Conservation (phyloP, 1,140 invertebrate species). For the Lasioglossum albipes region DNA sequence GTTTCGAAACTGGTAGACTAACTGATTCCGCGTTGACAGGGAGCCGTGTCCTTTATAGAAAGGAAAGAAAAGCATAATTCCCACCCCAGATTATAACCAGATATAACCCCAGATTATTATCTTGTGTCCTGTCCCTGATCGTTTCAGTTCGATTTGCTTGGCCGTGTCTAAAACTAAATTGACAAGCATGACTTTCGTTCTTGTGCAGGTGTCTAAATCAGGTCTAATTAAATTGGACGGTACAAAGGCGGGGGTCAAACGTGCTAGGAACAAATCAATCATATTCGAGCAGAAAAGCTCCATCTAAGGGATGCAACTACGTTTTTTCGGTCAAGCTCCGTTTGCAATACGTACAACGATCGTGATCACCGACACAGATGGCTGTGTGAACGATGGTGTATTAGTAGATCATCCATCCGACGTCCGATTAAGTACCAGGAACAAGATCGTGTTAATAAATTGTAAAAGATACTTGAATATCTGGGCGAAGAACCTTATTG, state of each 20-base stretch:
- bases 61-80: conserved; percentile 17
- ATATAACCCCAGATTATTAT: background rate
- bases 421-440: conserved; percentile 62
- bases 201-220: background rate
- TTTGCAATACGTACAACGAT: conserved; percentile 76
- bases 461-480: background rate
- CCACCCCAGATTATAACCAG: no score
- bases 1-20: conserved; percentile 82
- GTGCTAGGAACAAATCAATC: conserved; percentile 54
- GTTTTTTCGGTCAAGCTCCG: conserved; percentile 32
- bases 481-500: background rate
- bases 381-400: conserved; percentile 66
- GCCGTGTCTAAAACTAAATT: background rate
- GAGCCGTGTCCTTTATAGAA: conserved; percentile 57
- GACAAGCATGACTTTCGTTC: background rate
- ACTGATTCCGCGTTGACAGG: conserved; percentile 81
- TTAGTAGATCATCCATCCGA: conserved; percentile 57
- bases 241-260: background rate
- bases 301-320: conserved; percentile 42
- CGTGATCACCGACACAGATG: conserved; percentile 72
- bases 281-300: conserved; percentile 37
- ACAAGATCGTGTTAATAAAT: conserved; percentile 53
- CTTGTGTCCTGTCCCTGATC: background rate
- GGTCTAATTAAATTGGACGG: conserved; percentile 10
- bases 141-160: background rate